Percentiles rank a stretch among this genome's conserved stretches.
phyloP scores from a whole-genome alignment of 2,113 vertebrate genomes.

The Acrocephalus arundinaceus region DNA sequence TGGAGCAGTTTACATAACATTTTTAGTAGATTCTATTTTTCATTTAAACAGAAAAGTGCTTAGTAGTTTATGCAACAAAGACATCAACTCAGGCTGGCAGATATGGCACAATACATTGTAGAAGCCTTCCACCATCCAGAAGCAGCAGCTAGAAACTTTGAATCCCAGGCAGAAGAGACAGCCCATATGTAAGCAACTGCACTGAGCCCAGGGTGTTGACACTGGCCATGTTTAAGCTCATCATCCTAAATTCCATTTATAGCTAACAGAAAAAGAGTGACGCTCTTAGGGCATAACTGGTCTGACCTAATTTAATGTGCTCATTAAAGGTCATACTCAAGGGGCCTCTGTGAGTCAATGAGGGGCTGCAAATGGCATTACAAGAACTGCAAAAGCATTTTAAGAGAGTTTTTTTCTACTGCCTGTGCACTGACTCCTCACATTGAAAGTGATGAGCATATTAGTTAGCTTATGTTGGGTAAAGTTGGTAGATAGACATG shows the following conservation, averaged over 20 bases:
- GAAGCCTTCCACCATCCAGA: not conserved
- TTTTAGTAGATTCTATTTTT: not conserved
- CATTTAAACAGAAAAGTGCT: not conserved
- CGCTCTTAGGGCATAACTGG: not conserved
- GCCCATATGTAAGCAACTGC: not conserved
- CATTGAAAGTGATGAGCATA: not conserved
- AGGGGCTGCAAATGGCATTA: not conserved
- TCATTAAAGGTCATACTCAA: slow-evolving; percentile 1
- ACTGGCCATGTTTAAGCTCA: not conserved
- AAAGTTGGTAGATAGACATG: not conserved
- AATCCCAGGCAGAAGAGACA: not conserved
- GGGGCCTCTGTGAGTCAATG: not conserved
- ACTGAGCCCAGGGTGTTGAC: not conserved
- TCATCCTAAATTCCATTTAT: not conserved
- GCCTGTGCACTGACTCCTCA: not conserved
- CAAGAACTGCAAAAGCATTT: not conserved
- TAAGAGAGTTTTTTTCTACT: not conserved
- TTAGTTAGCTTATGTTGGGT: not conserved
- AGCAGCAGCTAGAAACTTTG: not conserved
- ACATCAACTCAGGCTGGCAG: not conserved
- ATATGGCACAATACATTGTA: not conserved
- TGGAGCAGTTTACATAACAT: not conserved
- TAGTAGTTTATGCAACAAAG: not conserved
- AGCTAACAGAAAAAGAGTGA: not conserved
- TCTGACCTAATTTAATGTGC: not conserved